These are phyloP conservation scores for Panthera leo DNA, from an alignment of 2,113 vertebrate genomes.

Conservation along the genomic window DNA sequence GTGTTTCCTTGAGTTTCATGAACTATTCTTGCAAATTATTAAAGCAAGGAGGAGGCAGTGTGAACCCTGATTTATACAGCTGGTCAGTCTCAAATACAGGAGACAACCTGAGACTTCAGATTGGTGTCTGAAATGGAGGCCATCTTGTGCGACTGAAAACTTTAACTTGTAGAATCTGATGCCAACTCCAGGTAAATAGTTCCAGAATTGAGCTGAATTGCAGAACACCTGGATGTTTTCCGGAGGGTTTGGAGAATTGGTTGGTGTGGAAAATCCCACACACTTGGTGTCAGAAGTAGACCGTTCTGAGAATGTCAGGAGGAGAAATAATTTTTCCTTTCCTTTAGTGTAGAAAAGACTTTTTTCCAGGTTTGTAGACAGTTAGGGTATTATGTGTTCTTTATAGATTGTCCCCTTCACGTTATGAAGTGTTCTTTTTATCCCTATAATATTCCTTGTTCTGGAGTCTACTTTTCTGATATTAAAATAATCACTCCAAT, in stretches of 20 bases:
- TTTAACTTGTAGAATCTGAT: not conserved
- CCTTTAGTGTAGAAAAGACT: not conserved
- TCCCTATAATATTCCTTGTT: not conserved
- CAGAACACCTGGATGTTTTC: not conserved
- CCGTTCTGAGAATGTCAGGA: not conserved
- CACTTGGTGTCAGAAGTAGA: not conserved
- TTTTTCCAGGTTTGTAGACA: not conserved
- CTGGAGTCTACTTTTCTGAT: not conserved
- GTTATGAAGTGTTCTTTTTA: not conserved
- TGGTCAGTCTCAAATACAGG: not conserved
- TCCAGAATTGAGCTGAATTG: not conserved
- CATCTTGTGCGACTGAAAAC: not conserved
- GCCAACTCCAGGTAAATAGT: not conserved
- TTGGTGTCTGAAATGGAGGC: not conserved
- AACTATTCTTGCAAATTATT: not conserved
- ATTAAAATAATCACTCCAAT: not conserved
- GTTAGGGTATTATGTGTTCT: not conserved
- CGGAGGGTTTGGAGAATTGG: not conserved
- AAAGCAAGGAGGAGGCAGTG: not conserved
- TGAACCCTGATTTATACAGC: not conserved
- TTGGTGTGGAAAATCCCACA: not conserved
- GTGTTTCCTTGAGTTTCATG: not conserved
- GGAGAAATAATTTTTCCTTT: not conserved
- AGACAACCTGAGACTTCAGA: not conserved
- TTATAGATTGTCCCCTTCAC: not conserved